Conservation (phyloP, 2,888 invertebrate genomes). For the Nudaria mundana region DNA sequence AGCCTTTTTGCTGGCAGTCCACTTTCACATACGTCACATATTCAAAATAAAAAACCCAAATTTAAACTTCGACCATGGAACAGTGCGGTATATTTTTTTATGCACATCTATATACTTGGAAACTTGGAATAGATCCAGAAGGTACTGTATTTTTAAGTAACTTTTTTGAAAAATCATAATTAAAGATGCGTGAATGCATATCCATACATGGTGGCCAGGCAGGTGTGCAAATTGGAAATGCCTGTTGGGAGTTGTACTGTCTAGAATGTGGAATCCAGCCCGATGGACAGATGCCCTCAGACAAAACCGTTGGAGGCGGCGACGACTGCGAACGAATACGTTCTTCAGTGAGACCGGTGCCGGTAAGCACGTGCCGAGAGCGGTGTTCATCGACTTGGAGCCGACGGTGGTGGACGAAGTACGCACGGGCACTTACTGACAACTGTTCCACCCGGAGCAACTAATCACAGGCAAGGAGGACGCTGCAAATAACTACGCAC, state of each 20-base stretch:
- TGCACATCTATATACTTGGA: conserved; percentile 22
- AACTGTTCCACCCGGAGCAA: conserved; percentile 97
- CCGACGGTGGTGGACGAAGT: conserved; percentile 97
- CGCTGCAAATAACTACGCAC: conserved; percentile 98
- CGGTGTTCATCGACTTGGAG: conserved; percentile 96
- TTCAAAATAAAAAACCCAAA: conserved; percentile 14
- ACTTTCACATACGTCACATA: conserved; percentile 4
- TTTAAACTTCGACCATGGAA: conserved; percentile 27
- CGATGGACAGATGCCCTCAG: conserved; percentile 93
- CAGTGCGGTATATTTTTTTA: conserved; percentile 24
- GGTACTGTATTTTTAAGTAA: conserved; percentile 49
- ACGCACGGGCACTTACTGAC: conserved; percentile 95
- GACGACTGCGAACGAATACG: conserved; percentile 97
- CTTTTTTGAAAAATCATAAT: conserved; percentile 32
- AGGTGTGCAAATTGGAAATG: conserved; percentile 93
- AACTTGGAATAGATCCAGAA: conserved; percentile 36
- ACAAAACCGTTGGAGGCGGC: conserved; percentile 89
- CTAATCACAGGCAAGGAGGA: conserved; percentile 97
- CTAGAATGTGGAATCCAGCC: conserved; percentile 92
- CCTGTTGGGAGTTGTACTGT: conserved; percentile 93
- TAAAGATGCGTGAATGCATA: conserved; percentile 73
- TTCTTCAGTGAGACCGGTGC: conserved; percentile 97
- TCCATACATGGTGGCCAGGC: conserved; percentile 74
- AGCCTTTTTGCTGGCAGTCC: too few species aligned
- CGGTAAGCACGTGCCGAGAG: conserved; percentile 97